These are phyloP conservation scores for Labeo catla DNA, from an alignment of 2,113 vertebrate species.

Conservation along the genomic window DNA sequence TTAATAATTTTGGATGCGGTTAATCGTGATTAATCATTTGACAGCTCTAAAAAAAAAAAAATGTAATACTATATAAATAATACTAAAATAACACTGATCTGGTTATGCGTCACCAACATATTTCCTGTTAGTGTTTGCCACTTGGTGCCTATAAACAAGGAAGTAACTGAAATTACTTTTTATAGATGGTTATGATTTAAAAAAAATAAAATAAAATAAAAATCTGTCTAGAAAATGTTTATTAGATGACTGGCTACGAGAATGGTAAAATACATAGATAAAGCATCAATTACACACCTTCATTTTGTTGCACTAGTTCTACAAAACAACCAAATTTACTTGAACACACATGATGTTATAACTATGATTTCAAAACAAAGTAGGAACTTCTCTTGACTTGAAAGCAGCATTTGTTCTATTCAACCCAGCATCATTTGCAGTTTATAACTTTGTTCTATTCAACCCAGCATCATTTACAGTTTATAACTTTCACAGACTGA, in stretches of 20 bases:
- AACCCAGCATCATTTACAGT: not conserved
- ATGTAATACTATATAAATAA: not conserved
- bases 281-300: not conserved
- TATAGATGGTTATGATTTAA: not conserved
- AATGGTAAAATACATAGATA: not conserved
- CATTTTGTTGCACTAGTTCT: not conserved
- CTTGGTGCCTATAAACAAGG: not conserved
- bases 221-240: not conserved
- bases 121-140: not conserved
- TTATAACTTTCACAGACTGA: not conserved
- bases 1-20: too few relatives aligned
- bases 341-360: not conserved
- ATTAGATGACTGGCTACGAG: not conserved
- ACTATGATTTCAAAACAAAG: not conserved
- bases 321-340: not conserved
- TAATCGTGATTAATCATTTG: too few relatives aligned
- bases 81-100: not conserved
- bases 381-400: not conserved
- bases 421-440: not conserved
- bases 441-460: not conserved
- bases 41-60: not conserved
- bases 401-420: conserved; percentile 1
- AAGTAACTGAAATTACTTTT: not conserved
- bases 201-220: not conserved
- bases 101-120: not conserved